A percentile compares a stretch with the other conserved stretches of the same genome.
Conservation (phyloP, 2,888 invertebrate genomes). For the Ephialtes manifestator region DNA sequence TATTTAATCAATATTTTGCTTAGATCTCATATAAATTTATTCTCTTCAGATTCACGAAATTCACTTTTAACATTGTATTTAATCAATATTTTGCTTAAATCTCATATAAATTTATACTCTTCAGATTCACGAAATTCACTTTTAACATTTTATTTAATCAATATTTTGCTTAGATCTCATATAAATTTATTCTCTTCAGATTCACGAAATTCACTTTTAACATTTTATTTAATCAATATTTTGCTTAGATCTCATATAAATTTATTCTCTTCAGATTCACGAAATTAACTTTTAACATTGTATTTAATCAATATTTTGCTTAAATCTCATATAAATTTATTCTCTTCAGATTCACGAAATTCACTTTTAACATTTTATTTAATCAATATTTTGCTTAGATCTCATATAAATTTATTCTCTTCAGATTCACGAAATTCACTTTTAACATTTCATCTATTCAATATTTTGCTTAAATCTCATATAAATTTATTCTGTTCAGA, state of each 20-base stretch:
- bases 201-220: neutral
- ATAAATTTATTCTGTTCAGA: constrained; percentile 66
- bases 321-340: neutral
- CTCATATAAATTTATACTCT: neutral
- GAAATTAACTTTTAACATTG: neutral
- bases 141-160: neutral
- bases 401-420: neutral
- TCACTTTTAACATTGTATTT: neutral
- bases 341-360: constrained; percentile 73
- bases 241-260: neutral
- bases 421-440: constrained; percentile 73
- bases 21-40: neutral
- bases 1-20: neutral
- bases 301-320: neutral
- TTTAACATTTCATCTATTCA: neutral
- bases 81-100: neutral
- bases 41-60: constrained; percentile 73
- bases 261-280: constrained; percentile 70
- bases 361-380: neutral
- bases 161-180: neutral
- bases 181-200: constrained; percentile 66
- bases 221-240: neutral
- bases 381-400: neutral
- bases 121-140: constrained; percentile 73
- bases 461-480: neutral